Base-by-base conservation (phyloP, 92 coral and sea anemone species). In the Porites rus region DNA sequence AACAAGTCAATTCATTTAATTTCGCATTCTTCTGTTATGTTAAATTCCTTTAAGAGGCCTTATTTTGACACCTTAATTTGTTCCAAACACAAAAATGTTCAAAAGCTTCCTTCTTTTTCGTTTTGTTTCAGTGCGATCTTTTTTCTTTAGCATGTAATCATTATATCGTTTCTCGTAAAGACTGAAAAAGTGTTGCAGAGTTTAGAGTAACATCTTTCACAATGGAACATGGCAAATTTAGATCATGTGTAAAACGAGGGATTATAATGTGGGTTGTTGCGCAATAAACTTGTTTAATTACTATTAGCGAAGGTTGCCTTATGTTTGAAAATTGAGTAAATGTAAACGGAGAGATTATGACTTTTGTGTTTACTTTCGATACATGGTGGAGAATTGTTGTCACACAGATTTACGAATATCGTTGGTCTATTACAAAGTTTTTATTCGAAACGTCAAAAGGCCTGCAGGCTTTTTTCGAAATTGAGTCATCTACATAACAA, bases 401-500 rank as follows among this genome's bases (percentile, higher is more conserved):
- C 58, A 63, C 51, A 63, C 51, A 63, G 63, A 10, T 63, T 54
- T 54, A 68, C 12, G 69, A 74, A 73, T 73, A 38, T 61, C 59
- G 51, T 63, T 64, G 19, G 14, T 9, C 79, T 79, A 21, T 83
- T 73, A 73, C 80, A 62, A 70, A 81, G 21, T 64, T 72, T 72
- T 72, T 13, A 50, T 74, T 72, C 50, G 71, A 20, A 73, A 53
- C 79, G 79, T 67, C 88, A 85, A 85, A 85, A 82, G 80, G 92
- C 76, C 92, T 76, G 65, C 50, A 65, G 90, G 93, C 80, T 78
- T 79, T 38, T 68, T 74, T 64, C 77, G 82, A 74, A 90, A 87
- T 85, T 79, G 84, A 69, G 9, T 85, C 53, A 92, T 92, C 91
- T 92, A 66, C 95, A 92, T 92, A 82, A 92, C 95, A 92, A 92